Conservation (phyloP, 2,113 vertebrate genomes). For the Ceyx cyanopectus region DNA sequence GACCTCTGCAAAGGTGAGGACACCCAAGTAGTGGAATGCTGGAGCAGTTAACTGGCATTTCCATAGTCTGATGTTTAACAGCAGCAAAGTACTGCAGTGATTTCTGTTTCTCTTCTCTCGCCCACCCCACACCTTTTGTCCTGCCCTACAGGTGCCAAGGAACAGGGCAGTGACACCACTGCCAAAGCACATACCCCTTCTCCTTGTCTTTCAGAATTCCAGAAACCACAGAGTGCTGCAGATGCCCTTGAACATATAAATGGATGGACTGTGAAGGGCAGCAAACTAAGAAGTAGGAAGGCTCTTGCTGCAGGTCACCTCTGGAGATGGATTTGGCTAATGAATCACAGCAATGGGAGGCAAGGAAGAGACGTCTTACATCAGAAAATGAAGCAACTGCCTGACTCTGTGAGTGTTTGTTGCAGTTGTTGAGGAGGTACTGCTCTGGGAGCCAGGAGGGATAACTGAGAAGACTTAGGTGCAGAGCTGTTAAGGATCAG, state of each 20-base stretch:
- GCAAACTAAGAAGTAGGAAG: constrained; percentile 65
- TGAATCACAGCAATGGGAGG: background rate
- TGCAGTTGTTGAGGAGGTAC: background rate
- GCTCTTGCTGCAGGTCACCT: constrained; percentile 85
- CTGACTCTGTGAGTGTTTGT: background rate
- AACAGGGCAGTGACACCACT: background rate
- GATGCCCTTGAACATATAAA: constrained; percentile 72
- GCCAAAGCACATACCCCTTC: background rate
- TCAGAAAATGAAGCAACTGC: background rate
- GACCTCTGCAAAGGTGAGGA: background rate
- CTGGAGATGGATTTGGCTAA: constrained; percentile 75
- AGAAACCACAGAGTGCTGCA: constrained; percentile 52
- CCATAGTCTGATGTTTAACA: background rate
- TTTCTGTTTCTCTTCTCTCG: background rate
- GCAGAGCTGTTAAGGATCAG: background rate
- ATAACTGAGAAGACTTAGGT: background rate
- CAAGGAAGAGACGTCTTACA: background rate
- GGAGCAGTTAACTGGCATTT: background rate
- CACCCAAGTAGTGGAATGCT: background rate
- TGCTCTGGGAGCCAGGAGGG: background rate
- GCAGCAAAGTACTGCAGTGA: background rate
- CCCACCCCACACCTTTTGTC: background rate
- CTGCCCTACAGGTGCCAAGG: background rate
- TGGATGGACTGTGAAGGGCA: background rate
- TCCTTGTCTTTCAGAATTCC: constrained; percentile 81